Conservation (phyloP, 2,888 invertebrate genomes). For the Tipula lateralis region DNA sequence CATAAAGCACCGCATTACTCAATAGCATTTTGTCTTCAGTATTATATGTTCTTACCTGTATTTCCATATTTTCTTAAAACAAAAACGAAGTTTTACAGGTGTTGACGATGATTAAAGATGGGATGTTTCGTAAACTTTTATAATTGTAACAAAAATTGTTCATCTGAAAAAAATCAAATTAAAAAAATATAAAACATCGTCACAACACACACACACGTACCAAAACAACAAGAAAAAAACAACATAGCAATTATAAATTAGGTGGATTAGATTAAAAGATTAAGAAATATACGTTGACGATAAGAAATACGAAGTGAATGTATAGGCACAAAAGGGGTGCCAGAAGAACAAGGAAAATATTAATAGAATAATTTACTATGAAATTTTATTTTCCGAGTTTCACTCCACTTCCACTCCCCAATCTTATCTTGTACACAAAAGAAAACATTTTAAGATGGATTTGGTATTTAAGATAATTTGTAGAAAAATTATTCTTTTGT, state of each 20-base stretch:
- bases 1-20: too few species aligned
- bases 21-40: neutral
- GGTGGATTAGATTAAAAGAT: neutral
- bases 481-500: too few species aligned
- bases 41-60: neutral
- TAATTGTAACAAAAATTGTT: neutral
- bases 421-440: neutral
- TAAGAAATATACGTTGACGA: neutral
- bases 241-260: neutral
- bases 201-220: too few species aligned
- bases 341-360: neutral
- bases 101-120: neutral
- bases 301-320: too few species aligned
- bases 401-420: neutral
- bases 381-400: neutral
- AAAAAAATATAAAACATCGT: neutral
- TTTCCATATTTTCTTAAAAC: neutral
- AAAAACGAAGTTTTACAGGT: neutral
- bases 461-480: neutral
- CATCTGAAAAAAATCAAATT: neutral
- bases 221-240: neutral
- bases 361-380: neutral
- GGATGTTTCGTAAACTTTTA: neutral
- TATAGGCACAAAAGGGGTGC: neutral
- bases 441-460: neutral